Percentiles rank a stretch among this genome's conserved stretches.
These are phyloP conservation scores for Bufotes viridis DNA, from an alignment of 2,797 vertebrate genomes.

Conservation along the genomic window DNA sequence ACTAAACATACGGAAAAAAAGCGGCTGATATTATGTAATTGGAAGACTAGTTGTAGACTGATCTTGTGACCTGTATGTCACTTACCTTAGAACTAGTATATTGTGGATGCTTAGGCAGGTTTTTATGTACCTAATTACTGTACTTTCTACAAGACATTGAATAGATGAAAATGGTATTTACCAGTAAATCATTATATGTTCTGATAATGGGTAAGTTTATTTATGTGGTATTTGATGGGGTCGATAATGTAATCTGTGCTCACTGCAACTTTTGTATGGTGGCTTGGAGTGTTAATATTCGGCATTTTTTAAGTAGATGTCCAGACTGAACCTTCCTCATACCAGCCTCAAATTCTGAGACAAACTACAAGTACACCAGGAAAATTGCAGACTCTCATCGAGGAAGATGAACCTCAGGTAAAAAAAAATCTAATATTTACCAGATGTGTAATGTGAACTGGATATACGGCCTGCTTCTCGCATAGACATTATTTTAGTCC, in stretches of 20 bases:
- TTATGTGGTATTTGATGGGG: not conserved
- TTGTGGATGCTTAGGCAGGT: too few species aligned
- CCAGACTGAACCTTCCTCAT: not conserved
- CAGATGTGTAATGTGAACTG: too few species aligned
- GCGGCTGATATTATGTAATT: too few species aligned
- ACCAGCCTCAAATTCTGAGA: slow-evolving; percentile 7
- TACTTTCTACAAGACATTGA: not conserved
- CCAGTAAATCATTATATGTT: too few species aligned
- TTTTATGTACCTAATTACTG: not conserved
- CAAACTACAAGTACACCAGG: slow-evolving; percentile 21
- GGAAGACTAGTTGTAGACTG: too few species aligned
- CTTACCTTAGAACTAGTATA: too few species aligned
- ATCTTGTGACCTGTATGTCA: too few species aligned
- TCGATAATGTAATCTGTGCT: not conserved
- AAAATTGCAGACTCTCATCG: slow-evolving; percentile 59
- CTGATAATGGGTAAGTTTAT: too few species aligned
- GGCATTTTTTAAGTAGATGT: slow-evolving; percentile 17
- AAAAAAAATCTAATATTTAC: not conserved
- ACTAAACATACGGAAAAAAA: too few species aligned
- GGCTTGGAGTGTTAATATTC: not conserved
- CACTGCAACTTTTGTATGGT: not conserved
- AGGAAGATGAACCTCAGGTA: slow-evolving; percentile 62
- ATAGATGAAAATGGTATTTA: not conserved
- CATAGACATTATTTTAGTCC: not conserved
- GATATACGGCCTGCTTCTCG: not conserved